Conservation (phyloP, 2,888 invertebrate genomes). For the Xestia c-nigrum region DNA sequence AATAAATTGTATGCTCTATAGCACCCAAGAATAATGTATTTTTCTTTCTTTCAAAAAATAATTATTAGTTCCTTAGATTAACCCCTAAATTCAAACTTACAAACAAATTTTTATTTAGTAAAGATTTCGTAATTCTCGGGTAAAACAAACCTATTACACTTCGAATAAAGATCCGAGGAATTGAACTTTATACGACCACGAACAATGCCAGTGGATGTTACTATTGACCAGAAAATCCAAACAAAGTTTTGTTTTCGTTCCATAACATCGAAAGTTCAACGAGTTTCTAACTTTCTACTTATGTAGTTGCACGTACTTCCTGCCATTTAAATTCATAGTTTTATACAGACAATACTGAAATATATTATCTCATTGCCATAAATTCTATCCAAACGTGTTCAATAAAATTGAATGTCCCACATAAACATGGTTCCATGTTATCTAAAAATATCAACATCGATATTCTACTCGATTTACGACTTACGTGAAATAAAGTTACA, state of each 20-base stretch:
- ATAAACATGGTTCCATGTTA: conserved; percentile 40
- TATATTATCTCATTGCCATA: conserved; percentile 30
- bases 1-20: too few relatives aligned
- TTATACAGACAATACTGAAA: conserved; percentile 7
- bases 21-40: too few relatives aligned
- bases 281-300: conserved; percentile 15
- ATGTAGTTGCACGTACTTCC: conserved; percentile 21
- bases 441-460: conserved; percentile 52
- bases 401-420: conserved; percentile 53
- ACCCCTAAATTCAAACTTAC: too few relatives aligned
- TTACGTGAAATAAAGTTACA: conserved; percentile 41
- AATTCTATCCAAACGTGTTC: conserved; percentile 26
- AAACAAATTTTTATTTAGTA: too few relatives aligned
- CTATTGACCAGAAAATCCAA: conserved; percentile 9
- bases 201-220: conserved; percentile 9
- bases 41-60: too few relatives aligned
- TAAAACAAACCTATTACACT: conserved; percentile 27
- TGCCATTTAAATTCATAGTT: conserved; percentile 16
- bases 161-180: conserved; percentile 2
- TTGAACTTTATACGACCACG: conserved; percentile 20
- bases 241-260: conserved; percentile 15
- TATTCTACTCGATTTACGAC: conserved; percentile 44
- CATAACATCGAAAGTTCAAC: conserved; percentile 39
- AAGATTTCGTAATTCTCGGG: neutral
- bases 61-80: too few relatives aligned